These are phyloP conservation scores for Cichlasoma orientale DNA, from an alignment of 2,797 vertebrate genomes.

Conservation along the genomic window DNA sequence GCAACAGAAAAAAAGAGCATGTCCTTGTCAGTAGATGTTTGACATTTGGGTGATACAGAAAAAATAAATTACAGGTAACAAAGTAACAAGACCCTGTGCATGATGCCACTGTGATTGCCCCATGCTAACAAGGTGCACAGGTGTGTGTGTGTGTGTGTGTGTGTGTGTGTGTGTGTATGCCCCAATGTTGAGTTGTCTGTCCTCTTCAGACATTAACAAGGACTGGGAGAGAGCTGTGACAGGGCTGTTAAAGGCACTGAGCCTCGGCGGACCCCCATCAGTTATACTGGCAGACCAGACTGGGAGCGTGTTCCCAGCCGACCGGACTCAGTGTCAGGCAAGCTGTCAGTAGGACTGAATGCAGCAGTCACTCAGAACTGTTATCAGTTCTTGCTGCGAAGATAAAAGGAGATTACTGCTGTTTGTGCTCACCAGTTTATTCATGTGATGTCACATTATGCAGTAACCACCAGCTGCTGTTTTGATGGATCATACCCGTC, in stretches of 20 bases:
- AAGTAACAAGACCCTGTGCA: conserved; percentile 11
- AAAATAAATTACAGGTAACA: conserved; percentile 50
- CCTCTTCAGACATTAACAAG: conserved; percentile 55
- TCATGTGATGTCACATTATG: conserved; percentile 61
- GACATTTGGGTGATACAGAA: conserved; percentile 32
- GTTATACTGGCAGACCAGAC: conserved; percentile 48
- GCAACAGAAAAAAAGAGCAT: not conserved
- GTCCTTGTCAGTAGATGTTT: conserved; percentile 26
- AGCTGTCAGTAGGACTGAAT: conserved; percentile 54
- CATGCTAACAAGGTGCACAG: conserved; percentile 16
- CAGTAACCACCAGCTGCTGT: conserved; percentile 64
- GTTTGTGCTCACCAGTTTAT: conserved; percentile 53
- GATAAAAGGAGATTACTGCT: conserved; percentile 66
- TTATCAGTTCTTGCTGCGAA: conserved; percentile 56
- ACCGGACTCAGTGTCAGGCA: conserved; percentile 31
- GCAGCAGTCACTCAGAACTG: conserved; percentile 54
- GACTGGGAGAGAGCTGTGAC: conserved; percentile 54
- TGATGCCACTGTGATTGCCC: conserved; percentile 12
- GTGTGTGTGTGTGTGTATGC: not conserved
- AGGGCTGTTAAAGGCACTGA: conserved; percentile 53
- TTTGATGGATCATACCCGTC: conserved; percentile 57
- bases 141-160: not conserved
- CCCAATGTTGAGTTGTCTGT: conserved; percentile 13
- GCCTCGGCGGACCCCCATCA: conserved; percentile 49
- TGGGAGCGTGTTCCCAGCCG: conserved; percentile 29